Evolutionary conservation across 2,888 invertebrate species (phyloP).

Genomic region (Dyspetes luteomarginatus): DNA sequence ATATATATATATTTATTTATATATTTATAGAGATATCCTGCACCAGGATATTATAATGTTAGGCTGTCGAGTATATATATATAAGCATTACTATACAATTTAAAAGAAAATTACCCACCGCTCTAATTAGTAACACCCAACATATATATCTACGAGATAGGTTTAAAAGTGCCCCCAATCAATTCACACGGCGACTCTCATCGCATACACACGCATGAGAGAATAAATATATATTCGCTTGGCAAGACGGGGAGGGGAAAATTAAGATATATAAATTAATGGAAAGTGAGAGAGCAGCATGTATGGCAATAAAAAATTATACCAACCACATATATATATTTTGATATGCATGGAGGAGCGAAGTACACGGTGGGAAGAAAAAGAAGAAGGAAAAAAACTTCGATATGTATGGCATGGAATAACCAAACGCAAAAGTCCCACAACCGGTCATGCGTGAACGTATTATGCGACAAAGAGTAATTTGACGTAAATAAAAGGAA

Average conservation of each 20-base stretch:
- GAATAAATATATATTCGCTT: neutral
- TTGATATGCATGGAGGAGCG: too few species aligned
- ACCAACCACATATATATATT: neutral
- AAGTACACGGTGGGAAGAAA: neutral
- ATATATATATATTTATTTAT: neutral
- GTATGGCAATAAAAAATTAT: slow-evolving; percentile 32
- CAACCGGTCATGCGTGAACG: slow-evolving; percentile 34
- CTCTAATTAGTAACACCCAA: slow-evolving; percentile 43
- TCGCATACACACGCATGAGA: neutral
- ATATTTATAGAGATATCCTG: neutral
- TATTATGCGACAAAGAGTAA: slow-evolving; percentile 38
- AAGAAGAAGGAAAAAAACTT: neutral
- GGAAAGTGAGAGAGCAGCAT: slow-evolving; percentile 31
- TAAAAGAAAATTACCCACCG: slow-evolving; percentile 36
- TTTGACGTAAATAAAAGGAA: slow-evolving; percentile 46
- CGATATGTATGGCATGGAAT: neutral
- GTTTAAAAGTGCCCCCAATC: slow-evolving; percentile 23
- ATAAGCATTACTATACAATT: too few species aligned
- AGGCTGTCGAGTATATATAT: neutral
- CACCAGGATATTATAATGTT: neutral
- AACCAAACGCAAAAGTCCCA: slow-evolving; percentile 40
- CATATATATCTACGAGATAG: slow-evolving; percentile 24
- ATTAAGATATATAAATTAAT: slow-evolving; percentile 52
- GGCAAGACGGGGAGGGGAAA: neutral
- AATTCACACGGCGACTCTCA: slow-evolving; percentile 14